Base-by-base conservation (phyloP, 1,140 invertebrate species). In the Ceratoteleas bidentatus region DNA sequence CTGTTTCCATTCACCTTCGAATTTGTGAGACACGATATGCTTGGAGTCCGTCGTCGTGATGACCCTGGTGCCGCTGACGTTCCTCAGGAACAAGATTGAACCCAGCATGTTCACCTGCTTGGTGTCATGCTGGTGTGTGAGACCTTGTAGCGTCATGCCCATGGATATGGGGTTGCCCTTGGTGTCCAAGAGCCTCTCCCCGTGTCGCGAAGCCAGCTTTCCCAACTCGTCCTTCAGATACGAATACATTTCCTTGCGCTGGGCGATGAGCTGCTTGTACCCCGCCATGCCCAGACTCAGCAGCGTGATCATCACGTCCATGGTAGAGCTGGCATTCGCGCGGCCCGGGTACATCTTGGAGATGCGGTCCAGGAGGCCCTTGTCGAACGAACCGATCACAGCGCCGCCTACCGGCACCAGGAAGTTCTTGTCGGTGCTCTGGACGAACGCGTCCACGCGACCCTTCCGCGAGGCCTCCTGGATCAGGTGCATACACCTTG, bases 341-440 rank as follows among this genome's bases (percentile, higher is more conserved):
- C 96, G 92, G 93, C 95, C 95, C 80, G 96, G 95, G 92, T 97
- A 97, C 84, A 93, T 94, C 89, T 94, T 94, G 43, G 95, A 93
- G 79, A 97, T 94, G 80, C 93, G 90, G 76, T 94, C 92, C 15
- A 97, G 88, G 10, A 95, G 87, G 34, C 90, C 89, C 83, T 93
- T 92, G 84, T 97, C 93, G 89, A 95, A 96, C 0, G 95, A 95
- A 49, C 95, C 96, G 72, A 97, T 94, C 33, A 98, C 93, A 10
- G 96, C 93, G 0, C 96, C 97, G 40, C 97, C 97, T 13, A 98
- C 97, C 56, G 97, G 97, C 16, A 98, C 96, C 89, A 97, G 90
- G 53, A 98, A 95, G 90, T 98, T 98, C 88, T 98, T 98, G 89
- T 98, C 97, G 14, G 95, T 96, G 85, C 96, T 97, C 87, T 98